Percentiles rank a stretch among this genome's conserved stretches.
Evolutionary conservation across 2,113 vertebrate genomes (phyloP).

Genomic region (Callipepla squamata): DNA sequence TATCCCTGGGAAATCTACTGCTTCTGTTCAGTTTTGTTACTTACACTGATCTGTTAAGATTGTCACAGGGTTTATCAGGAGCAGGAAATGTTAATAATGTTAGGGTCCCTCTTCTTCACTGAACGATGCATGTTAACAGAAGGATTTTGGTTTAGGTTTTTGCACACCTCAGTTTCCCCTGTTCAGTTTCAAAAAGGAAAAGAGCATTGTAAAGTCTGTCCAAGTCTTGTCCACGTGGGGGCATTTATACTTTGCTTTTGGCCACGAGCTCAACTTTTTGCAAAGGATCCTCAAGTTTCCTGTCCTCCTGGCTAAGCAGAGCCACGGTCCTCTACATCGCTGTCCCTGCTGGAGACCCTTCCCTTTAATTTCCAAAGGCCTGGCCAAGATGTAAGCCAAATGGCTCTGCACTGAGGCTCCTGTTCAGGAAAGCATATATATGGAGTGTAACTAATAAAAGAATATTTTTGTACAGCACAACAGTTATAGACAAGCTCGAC

Average conservation of each 20-base stretch:
- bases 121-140: fast-evolving
- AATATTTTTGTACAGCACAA: neutral
- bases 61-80: neutral
- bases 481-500: neutral
- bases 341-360: neutral
- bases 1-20: neutral
- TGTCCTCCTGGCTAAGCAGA: neutral
- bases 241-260: neutral
- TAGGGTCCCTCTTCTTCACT: neutral
- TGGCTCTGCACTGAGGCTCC: neutral
- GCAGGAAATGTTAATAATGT: neutral
- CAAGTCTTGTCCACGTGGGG: neutral
- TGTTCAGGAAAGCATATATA: fast-evolving
- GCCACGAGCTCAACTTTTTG: fast-evolving
- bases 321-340: fast-evolving
- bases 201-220: neutral
- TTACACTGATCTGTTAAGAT: neutral
- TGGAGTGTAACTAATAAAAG: neutral
- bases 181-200: neutral
- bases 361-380: neutral
- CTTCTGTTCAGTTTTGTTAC: neutral
- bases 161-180: neutral
- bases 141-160: neutral
- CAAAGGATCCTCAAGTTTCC: neutral
- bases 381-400: neutral